phyloP scores from a whole-genome alignment of 2,113 vertebrate genomes.

The Balaeniceps rex region DNA sequence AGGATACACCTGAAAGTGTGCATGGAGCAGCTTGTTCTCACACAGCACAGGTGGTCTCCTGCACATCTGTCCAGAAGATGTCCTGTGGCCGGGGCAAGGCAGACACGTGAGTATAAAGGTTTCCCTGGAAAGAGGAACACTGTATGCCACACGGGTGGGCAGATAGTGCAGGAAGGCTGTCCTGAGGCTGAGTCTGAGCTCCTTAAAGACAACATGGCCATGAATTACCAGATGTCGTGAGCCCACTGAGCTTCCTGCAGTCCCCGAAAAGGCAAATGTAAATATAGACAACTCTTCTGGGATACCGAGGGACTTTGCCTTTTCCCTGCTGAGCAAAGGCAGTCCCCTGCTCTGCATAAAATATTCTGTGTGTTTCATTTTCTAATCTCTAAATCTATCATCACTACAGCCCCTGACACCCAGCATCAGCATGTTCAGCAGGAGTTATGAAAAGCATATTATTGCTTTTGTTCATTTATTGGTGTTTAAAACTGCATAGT shows the following conservation, averaged over 20 bases:
- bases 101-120: fast-evolving
- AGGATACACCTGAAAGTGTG: background rate
- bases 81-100: background rate
- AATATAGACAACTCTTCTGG: background rate
- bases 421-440: background rate
- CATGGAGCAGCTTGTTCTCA: fast-evolving
- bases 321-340: background rate
- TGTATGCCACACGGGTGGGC: fast-evolving
- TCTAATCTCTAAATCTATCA: background rate
- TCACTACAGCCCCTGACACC: background rate
- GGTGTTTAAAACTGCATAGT: background rate
- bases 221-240: background rate
- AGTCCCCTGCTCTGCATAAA: background rate
- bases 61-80: background rate
- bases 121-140: background rate
- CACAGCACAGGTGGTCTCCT: background rate
- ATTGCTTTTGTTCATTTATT: background rate
- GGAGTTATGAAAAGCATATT: background rate
- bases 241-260: fast-evolving
- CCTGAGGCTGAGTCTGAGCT: background rate
- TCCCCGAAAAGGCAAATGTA: background rate
- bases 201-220: background rate
- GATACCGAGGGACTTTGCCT: background rate
- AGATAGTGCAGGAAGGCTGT: background rate
- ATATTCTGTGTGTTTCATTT: background rate